Conservation (phyloP, 2,113 vertebrate species). For the Bothrops jararaca region DNA sequence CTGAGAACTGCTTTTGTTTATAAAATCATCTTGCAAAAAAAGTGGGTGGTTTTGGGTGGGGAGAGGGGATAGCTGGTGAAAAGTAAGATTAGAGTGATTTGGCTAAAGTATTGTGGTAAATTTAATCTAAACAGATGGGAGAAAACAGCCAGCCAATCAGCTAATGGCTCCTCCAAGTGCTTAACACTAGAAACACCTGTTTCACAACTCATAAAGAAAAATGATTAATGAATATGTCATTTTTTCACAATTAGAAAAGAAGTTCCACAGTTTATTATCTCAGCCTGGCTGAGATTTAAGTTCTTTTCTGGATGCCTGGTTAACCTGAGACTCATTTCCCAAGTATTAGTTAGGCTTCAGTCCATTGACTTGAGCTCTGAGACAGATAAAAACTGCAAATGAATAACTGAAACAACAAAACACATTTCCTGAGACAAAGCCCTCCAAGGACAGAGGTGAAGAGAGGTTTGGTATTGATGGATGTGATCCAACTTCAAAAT, state of each 20-base stretch:
- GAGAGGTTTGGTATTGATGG: not conserved
- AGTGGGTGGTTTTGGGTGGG: conserved; percentile 1
- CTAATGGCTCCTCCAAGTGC: conserved; percentile 66
- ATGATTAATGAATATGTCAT: conserved; percentile 61
- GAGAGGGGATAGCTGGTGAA: too few species aligned
- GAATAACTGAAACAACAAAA: not conserved
- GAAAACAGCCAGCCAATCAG: conserved; percentile 61
- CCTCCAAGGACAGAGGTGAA: not conserved
- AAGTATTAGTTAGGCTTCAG: not conserved
- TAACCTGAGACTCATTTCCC: conserved; percentile 29
- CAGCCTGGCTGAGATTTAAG: conserved; percentile 39
- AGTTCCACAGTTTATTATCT: conserved; percentile 37
- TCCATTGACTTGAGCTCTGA: not conserved
- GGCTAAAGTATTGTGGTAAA: conserved; percentile 54
- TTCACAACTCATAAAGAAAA: conserved; percentile 60
- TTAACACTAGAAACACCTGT: conserved; percentile 59
- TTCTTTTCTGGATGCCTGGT: conserved; percentile 36
- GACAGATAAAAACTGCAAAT: not conserved
- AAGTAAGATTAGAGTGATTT: conserved; percentile 35
- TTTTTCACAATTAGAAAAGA: conserved; percentile 55
- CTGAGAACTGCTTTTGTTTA: not conserved
- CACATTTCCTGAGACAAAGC: not conserved
- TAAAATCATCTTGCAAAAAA: not conserved
- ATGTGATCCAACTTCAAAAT: not conserved
- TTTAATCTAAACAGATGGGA: conserved; percentile 66